These are phyloP conservation scores for Perizoma affinitatum DNA, from an alignment of 2,888 invertebrate species.

Conservation along the genomic window DNA sequence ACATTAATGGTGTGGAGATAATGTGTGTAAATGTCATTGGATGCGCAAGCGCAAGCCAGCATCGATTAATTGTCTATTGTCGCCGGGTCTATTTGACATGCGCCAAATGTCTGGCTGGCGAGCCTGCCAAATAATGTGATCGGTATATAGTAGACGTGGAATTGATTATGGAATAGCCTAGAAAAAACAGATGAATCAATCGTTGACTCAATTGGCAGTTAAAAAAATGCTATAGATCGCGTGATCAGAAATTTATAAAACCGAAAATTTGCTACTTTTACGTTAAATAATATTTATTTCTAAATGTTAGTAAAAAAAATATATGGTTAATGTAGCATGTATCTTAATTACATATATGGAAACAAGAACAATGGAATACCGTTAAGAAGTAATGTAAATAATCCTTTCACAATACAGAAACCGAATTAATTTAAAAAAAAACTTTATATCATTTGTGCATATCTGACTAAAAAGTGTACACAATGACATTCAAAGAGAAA, in stretches of 20 bases:
- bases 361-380: slow-evolving; percentile 10
- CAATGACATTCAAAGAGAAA: slow-evolving; percentile 36
- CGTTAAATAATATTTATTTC: too few relatives aligned
- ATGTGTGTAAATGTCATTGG: slow-evolving; percentile 49
- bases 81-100: slow-evolving; percentile 44
- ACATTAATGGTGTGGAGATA: slow-evolving; percentile 6
- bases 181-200: too few relatives aligned
- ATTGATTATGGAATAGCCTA: slow-evolving; percentile 11
- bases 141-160: slow-evolving; percentile 12
- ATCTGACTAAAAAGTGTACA: slow-evolving; percentile 18
- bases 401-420: slow-evolving; percentile 6
- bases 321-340: not conserved
- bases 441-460: not conserved
- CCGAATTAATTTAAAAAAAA: not conserved
- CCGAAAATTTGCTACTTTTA: too few relatives aligned
- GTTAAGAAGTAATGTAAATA: not conserved
- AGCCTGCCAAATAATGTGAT: slow-evolving; percentile 35
- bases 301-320: too few relatives aligned
- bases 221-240: too few relatives aligned
- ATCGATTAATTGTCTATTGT: slow-evolving; percentile 59
- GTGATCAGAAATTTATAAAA: too few relatives aligned
- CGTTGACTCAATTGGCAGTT: too few relatives aligned
- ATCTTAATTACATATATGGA: not conserved
- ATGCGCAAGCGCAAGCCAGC: slow-evolving; percentile 38
- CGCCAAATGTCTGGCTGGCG: slow-evolving; percentile 44